Conservation (phyloP, 2,797 vertebrate species). For the Rhodeus uyekii region DNA sequence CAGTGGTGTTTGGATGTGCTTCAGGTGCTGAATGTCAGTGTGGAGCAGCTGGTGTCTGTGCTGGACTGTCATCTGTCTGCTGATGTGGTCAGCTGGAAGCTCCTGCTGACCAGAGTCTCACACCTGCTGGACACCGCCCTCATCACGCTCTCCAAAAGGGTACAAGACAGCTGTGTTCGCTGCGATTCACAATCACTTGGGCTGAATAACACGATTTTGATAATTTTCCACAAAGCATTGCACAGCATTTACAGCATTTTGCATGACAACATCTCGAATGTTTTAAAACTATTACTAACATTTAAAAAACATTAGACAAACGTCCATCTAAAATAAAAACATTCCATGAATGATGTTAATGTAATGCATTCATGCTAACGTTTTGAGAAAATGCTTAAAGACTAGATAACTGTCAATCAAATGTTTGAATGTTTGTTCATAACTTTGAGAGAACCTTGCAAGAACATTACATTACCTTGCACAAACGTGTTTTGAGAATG, state of each 20-base stretch:
- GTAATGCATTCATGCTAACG: too few species aligned
- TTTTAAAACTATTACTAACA: background rate
- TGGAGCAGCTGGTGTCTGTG: slow-evolving; percentile 20
- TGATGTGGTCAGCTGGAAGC: slow-evolving; percentile 34
- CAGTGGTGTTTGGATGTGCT: background rate
- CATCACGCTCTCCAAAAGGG: slow-evolving; percentile 29
- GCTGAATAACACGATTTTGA: background rate
- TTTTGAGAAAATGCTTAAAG: too few species aligned
- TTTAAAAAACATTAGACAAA: background rate
- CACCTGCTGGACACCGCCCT: slow-evolving; percentile 39
- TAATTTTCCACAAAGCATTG: background rate
- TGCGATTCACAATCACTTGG: background rate
- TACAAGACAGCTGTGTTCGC: slow-evolving; percentile 12
- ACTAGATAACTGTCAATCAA: too few species aligned
- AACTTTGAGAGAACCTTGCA: too few species aligned
- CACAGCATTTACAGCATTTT: too few species aligned
- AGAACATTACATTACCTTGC: too few species aligned
- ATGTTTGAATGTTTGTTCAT: too few species aligned
- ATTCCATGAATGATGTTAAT: too few species aligned
- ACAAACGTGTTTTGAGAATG: too few species aligned
- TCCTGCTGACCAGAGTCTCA: slow-evolving; percentile 45
- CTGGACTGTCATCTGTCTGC: slow-evolving; percentile 32
- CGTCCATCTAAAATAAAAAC: background rate
- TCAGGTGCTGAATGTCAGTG: slow-evolving; percentile 22
- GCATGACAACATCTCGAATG: background rate